Conservation (phyloP, 2,888 invertebrate species). For the Ctena decussata region DNA sequence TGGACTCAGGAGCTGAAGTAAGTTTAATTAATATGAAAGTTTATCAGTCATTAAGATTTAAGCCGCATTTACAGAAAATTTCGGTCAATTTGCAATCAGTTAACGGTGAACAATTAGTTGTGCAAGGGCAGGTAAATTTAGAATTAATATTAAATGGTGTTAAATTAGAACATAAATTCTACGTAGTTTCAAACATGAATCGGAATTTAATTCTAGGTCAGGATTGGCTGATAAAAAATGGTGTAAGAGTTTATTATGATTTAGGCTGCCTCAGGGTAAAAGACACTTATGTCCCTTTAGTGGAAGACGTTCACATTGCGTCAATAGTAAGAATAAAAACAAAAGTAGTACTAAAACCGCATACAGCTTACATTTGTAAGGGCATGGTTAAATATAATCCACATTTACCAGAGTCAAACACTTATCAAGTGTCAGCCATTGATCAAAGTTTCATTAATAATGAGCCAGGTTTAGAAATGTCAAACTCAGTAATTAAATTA, state of each 20-base stretch:
- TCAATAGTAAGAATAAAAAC: slow-evolving; percentile 4
- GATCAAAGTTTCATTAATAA: not conserved
- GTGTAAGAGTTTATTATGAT: not conserved
- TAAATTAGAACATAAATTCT: slow-evolving; percentile 8
- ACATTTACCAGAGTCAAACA: not conserved
- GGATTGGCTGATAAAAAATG: slow-evolving; percentile 5
- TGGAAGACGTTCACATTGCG: slow-evolving; percentile 3
- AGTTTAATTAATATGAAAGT: not conserved
- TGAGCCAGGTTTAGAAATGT: not conserved
- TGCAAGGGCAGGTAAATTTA: too few species aligned
- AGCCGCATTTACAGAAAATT: not conserved
- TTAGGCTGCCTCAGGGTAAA: not conserved
- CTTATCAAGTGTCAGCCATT: not conserved
- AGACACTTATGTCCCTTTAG: not conserved
- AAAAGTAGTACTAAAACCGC: not conserved
- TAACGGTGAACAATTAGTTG: too few species aligned
- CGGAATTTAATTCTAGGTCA: not conserved
- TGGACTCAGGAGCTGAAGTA: not conserved
- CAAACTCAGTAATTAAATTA: not conserved
- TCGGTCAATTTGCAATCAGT: not conserved
- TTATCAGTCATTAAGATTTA: not conserved
- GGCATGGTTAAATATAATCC: too few species aligned
- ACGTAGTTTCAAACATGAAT: not conserved
- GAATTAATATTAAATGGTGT: too few species aligned
- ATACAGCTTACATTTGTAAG: not conserved